phyloP scores from a whole-genome alignment of 2,888 invertebrate genomes.

The Athetis lepigone region DNA sequence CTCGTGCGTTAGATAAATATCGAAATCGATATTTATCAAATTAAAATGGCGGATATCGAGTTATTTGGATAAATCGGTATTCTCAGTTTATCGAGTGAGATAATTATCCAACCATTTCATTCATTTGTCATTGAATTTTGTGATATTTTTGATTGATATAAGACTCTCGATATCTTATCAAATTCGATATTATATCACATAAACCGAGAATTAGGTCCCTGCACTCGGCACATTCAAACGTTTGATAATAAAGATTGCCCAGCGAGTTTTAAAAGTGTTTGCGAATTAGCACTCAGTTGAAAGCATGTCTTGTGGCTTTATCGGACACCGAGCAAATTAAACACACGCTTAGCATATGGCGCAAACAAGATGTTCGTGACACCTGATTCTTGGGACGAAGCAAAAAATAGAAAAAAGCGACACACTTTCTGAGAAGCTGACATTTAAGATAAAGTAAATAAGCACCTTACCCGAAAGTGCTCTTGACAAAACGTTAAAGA shows the following conservation, averaged over 20 bases:
- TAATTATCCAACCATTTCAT: too few relatives aligned
- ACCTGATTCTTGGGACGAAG: slow-evolving; percentile 58
- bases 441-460: slow-evolving; percentile 50
- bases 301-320: slow-evolving; percentile 36
- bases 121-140: too few relatives aligned
- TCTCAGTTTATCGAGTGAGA: too few relatives aligned
- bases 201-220: too few relatives aligned
- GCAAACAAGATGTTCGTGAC: slow-evolving; percentile 45
- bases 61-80: too few relatives aligned
- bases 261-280: slow-evolving; percentile 30
- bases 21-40: too few relatives aligned
- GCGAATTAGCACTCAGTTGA: slow-evolving; percentile 20
- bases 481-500: slow-evolving; percentile 23
- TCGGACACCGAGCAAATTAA: slow-evolving; percentile 39
- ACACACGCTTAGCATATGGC: slow-evolving; percentile 59
- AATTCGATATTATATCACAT: too few relatives aligned
- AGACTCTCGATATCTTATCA: too few relatives aligned
- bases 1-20: too few relatives aligned
- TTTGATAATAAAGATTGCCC: slow-evolving; percentile 29
- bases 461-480: slow-evolving; percentile 21
- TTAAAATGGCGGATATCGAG: too few relatives aligned
- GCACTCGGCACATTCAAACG: slow-evolving; percentile 30
- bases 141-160: too few relatives aligned
- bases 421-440: slow-evolving; percentile 38
- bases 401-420: slow-evolving; percentile 30